These are phyloP conservation scores for Meganola albula DNA, from an alignment of 2,888 invertebrate genomes.

Conservation along the genomic window DNA sequence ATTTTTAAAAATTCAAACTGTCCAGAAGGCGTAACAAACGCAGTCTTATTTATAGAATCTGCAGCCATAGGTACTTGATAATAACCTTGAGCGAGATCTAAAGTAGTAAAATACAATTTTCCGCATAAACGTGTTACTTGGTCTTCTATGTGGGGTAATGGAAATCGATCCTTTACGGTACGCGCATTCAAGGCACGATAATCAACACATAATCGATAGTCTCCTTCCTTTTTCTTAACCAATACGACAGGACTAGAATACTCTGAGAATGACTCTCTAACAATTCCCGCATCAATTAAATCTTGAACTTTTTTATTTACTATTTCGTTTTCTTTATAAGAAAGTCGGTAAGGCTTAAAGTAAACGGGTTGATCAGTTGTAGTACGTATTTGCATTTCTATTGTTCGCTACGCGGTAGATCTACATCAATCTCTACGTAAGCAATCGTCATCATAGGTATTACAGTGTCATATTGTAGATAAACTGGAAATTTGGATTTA, in stretches of 20 bases:
- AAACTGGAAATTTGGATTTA: neutral
- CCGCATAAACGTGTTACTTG: slow-evolving; percentile 3
- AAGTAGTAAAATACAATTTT: slow-evolving; percentile 1
- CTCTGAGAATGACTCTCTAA: slow-evolving; percentile 4
- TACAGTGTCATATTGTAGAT: neutral
- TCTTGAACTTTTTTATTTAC: slow-evolving; percentile 6
- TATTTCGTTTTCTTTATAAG: slow-evolving; percentile 7
- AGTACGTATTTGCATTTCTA: slow-evolving; percentile 6
- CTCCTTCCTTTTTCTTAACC: slow-evolving; percentile 6
- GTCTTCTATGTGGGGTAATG: slow-evolving; percentile 7
- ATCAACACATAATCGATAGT: slow-evolving; percentile 4
- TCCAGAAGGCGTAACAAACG: slow-evolving; percentile 5
- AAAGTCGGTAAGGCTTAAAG: slow-evolving; percentile 6
- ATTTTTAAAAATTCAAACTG: slow-evolving; percentile 8
- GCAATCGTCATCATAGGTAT: neutral
- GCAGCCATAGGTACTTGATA: neutral
- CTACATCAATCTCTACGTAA: neutral
- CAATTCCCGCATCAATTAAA: slow-evolving; percentile 3
- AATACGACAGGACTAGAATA: slow-evolving; percentile 8
- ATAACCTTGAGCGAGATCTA: neutral
- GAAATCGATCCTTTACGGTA: slow-evolving; percentile 6
- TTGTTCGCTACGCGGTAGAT: neutral
- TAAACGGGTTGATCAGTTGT: slow-evolving; percentile 4
- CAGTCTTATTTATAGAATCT: neutral
- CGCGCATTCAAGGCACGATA: slow-evolving; percentile 4